phyloP scores from a whole-genome alignment of 2,113 vertebrate genomes.

The Synchiropus splendidus region DNA sequence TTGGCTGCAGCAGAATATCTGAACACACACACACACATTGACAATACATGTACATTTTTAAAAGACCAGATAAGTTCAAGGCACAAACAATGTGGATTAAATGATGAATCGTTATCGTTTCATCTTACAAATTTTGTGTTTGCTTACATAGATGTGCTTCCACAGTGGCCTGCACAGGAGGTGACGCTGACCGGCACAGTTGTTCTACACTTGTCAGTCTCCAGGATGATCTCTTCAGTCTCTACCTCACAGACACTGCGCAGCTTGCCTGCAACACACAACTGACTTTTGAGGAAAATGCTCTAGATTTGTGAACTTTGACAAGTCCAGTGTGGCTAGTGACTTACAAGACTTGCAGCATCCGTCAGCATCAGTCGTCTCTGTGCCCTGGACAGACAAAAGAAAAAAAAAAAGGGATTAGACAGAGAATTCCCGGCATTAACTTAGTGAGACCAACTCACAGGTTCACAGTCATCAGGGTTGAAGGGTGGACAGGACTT shows the following conservation, averaged over 20 bases:
- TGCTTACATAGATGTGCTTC: constrained; percentile 75
- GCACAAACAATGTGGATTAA: background rate
- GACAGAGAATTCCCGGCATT: background rate
- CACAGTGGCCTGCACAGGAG: constrained; percentile 75
- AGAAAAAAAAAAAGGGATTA: background rate
- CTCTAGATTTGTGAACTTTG: no score
- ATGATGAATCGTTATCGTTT: no score
- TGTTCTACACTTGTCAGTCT: constrained; percentile 59
- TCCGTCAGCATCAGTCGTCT: constrained; percentile 42
- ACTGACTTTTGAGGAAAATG: background rate
- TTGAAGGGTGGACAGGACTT: constrained; percentile 57
- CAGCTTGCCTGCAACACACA: constrained; percentile 41
- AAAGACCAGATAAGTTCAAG: no score
- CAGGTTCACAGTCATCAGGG: constrained; percentile 62
- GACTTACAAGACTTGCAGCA: constrained; percentile 66
- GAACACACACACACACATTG: no score
- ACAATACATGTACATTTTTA: no score
- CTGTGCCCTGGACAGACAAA: constrained; percentile 52
- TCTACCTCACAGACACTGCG: constrained; percentile 53
- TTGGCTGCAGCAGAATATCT: constrained; percentile 77
- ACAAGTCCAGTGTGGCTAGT: no score
- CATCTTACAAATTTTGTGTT: no score
- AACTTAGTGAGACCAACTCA: constrained; percentile 49
- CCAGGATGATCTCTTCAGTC: constrained; percentile 48
- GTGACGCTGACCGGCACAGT: constrained; percentile 54